Evolutionary conservation across 2,113 vertebrate genomes (phyloP).

Genomic region (Coturnix japonica): DNA sequence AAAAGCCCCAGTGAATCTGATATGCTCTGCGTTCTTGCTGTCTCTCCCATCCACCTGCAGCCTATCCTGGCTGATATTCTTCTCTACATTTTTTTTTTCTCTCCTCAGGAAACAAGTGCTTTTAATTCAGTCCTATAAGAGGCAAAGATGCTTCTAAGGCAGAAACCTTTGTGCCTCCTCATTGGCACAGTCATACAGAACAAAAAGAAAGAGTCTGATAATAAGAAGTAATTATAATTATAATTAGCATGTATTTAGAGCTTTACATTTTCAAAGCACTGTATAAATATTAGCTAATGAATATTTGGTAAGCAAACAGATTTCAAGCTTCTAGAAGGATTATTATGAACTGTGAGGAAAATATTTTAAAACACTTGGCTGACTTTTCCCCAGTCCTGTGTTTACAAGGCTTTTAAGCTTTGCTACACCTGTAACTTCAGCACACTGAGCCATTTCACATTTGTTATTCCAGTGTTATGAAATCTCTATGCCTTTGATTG

Average conservation of each 20-base stretch:
- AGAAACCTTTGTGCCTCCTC: neutral
- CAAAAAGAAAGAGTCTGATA: neutral
- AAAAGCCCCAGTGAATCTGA: neutral
- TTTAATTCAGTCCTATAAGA: neutral
- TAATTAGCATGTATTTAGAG: slow-evolving; percentile 59
- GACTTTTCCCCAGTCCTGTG: neutral
- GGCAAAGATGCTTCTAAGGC: neutral
- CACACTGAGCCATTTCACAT: neutral
- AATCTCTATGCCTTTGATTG: neutral
- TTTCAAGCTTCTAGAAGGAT: slow-evolving; percentile 39
- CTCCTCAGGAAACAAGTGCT: neutral
- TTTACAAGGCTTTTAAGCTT: neutral
- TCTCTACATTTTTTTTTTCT: neutral
- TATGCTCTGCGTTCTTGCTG: accelerated
- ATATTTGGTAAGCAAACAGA: slow-evolving; percentile 62
- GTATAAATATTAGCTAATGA: slow-evolving; percentile 53
- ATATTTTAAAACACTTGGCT: neutral
- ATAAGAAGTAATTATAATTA: slow-evolving; percentile 48
- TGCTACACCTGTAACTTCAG: slow-evolving; percentile 29
- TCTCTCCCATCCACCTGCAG: neutral
- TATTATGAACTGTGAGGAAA: slow-evolving; percentile 39
- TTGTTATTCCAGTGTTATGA: neutral
- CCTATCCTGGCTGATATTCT: neutral
- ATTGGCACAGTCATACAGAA: neutral
- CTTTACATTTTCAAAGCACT: slow-evolving; percentile 43